Percentiles rank a stretch among this genome's conserved stretches.
These are phyloP conservation scores for Strix uralensis DNA, from an alignment of 2,113 vertebrate species.

Conservation along the genomic window DNA sequence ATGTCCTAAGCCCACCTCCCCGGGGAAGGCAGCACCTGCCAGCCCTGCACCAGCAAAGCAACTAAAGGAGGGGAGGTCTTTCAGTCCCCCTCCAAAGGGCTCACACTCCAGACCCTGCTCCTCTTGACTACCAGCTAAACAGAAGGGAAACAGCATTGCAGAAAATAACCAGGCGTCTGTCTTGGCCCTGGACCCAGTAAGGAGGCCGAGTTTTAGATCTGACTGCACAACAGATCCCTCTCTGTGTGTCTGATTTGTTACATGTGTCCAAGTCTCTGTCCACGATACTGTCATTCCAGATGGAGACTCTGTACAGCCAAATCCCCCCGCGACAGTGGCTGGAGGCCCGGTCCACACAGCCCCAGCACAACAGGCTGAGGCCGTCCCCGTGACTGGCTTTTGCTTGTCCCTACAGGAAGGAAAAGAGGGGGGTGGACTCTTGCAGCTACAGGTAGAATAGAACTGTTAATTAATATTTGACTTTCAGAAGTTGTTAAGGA, in stretches of 20 bases:
- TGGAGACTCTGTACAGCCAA: conserved; percentile 50
- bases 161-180: conserved; percentile 26
- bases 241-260: conserved; percentile 50
- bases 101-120: conserved; percentile 57
- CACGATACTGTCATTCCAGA: conserved; percentile 24
- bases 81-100: conserved; percentile 40
- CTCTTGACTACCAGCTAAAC: conserved; percentile 53
- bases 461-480: conserved; percentile 74
- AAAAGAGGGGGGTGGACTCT: conserved; percentile 3
- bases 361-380: background rate
- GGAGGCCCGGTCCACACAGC: background rate
- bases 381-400: background rate
- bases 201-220: conserved; percentile 34
- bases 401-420: conserved; percentile 22
- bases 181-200: conserved; percentile 38
- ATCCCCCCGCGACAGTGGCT: background rate
- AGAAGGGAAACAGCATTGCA: conserved; percentile 44
- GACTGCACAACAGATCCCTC: conserved; percentile 52
- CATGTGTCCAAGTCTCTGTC: conserved; percentile 53
- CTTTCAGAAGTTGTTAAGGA: conserved; percentile 77
- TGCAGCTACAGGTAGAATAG: conserved; percentile 70
- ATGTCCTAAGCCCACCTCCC: conserved; percentile 8
- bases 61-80: conserved; percentile 10
- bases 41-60: conserved; percentile 47
- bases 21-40: conserved; percentile 21